Evolutionary conservation across 1,140 invertebrate species (phyloP).

Genomic region (Hirudo medicinalis): DNA sequence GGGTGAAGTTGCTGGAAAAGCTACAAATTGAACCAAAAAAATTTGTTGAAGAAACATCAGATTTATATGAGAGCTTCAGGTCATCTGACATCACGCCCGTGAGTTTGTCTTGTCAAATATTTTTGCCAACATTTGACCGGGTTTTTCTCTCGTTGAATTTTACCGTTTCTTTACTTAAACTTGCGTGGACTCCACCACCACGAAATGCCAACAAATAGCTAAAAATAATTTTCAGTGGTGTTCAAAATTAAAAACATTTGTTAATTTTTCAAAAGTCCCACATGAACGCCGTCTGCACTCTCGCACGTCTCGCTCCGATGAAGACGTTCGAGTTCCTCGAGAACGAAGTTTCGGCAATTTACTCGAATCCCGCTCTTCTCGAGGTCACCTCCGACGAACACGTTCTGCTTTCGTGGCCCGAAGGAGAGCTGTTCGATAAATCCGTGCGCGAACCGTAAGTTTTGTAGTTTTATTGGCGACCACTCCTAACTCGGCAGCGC

Average conservation of each 20-base stretch:
- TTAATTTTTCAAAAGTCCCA: conserved; percentile 25
- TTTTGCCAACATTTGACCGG: neutral
- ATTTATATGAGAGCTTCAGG: neutral
- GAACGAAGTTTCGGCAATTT: conserved; percentile 44
- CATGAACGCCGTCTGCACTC: conserved; percentile 37
- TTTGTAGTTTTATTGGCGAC: neutral
- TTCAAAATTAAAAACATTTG: neutral
- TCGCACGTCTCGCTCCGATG: conserved; percentile 53
- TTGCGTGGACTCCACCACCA: neutral
- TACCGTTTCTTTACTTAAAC: neutral
- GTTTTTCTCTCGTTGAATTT: neutral
- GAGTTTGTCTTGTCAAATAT: neutral
- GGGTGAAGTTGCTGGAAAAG: conserved; percentile 4
- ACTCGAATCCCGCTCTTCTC: conserved; percentile 56
- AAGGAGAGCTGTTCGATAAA: conserved; percentile 81
- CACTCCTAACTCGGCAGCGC: too few species aligned
- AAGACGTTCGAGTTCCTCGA: conserved; percentile 51
- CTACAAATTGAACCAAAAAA: neutral
- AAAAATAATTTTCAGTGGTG: too few species aligned
- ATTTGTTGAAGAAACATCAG: neutral
- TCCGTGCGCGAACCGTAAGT: conserved; percentile 64
- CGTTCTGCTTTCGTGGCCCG: conserved; percentile 71
- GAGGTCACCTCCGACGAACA: conserved; percentile 71
- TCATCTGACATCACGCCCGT: conserved; percentile 4
- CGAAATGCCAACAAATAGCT: neutral